Evolutionary conservation across 2,888 invertebrate genomes (phyloP).

Genomic region (Nomada ferruginata): DNA sequence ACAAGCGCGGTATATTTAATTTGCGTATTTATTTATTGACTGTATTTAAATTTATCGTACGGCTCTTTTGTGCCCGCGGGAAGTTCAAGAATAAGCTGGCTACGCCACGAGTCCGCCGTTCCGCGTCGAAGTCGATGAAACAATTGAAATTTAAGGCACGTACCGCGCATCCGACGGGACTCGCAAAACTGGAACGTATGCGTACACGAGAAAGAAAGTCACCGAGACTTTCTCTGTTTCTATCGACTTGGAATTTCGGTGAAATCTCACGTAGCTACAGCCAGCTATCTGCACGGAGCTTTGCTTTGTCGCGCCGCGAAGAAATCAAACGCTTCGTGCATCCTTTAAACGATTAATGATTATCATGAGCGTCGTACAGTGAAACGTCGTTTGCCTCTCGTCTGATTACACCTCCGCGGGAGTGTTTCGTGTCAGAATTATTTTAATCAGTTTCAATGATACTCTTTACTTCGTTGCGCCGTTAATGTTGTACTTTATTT

Average conservation of each 20-base stretch:
- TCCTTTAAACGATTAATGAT: background rate
- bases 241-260: slow-evolving; percentile 59
- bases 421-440: background rate
- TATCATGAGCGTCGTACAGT: background rate
- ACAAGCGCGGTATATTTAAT: slow-evolving; percentile 14
- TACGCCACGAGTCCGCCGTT: background rate
- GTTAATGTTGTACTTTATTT: background rate
- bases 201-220: slow-evolving; percentile 61
- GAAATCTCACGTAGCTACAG: slow-evolving; percentile 49
- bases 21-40: slow-evolving; percentile 33
- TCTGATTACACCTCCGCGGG: background rate
- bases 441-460: background rate
- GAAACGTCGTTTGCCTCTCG: slow-evolving; percentile 6
- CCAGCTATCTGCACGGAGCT: background rate
- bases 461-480: background rate
- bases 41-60: slow-evolving; percentile 1
- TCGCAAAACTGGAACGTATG: slow-evolving; percentile 47
- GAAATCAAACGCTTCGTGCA: slow-evolving; percentile 2
- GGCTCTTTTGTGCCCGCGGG: background rate
- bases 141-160: slow-evolving; percentile 70
- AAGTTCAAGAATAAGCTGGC: background rate
- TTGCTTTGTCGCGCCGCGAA: slow-evolving; percentile 10
- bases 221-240: slow-evolving; percentile 62
- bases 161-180: slow-evolving; percentile 28
- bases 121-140: slow-evolving; percentile 13